Percentiles rank a stretch among this genome's conserved stretches.
These are phyloP conservation scores for Alethe castanea DNA, from an alignment of 2,113 vertebrate species.

Conservation along the genomic window DNA sequence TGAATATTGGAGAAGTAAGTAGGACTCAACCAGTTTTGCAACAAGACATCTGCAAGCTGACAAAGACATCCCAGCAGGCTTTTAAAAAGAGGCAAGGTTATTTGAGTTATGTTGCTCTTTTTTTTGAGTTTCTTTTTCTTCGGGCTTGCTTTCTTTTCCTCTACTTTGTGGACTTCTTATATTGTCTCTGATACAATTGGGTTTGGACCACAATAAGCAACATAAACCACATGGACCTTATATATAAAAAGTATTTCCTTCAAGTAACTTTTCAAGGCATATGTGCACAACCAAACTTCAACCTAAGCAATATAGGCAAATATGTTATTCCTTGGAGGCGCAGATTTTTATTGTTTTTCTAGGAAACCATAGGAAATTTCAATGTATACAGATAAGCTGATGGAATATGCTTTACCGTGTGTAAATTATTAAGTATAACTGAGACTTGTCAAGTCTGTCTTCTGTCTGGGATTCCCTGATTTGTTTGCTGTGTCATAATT, in stretches of 20 bases:
- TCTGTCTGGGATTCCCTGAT: neutral
- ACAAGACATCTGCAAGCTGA: neutral
- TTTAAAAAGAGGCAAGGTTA: neutral
- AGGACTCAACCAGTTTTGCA: neutral
- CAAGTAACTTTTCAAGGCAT: neutral
- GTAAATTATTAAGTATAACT: neutral
- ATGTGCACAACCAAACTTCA: neutral
- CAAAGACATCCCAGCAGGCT: neutral
- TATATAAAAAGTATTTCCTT: neutral
- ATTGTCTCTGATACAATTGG: neutral
- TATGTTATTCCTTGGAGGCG: neutral
- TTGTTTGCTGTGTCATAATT: neutral
- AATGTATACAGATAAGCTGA: neutral
- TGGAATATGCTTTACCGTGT: neutral
- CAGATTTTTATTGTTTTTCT: neutral
- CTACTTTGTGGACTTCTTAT: neutral
- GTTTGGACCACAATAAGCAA: neutral
- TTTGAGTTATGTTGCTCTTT: neutral
- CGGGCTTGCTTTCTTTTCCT: fast-evolving
- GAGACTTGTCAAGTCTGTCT: neutral
- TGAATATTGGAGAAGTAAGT: neutral
- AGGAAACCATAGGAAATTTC: neutral
- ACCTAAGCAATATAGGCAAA: neutral
- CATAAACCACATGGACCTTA: neutral
- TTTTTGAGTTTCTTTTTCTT: neutral